Percentiles rank a stretch among this genome's conserved stretches.
These are phyloP conservation scores for Trachelus troglodyta DNA, from an alignment of 2,888 invertebrate species.

Conservation along the genomic window DNA sequence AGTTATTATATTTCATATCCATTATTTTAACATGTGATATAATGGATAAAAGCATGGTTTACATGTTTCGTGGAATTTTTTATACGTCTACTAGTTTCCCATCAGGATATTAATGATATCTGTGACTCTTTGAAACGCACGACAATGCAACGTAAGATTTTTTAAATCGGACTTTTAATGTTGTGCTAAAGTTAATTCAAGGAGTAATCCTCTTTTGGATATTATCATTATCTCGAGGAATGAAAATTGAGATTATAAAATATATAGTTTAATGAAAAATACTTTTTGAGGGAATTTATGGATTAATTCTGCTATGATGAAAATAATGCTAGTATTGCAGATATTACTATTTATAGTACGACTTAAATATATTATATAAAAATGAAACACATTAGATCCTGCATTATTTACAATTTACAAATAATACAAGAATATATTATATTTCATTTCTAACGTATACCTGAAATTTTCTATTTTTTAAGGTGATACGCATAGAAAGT, in stretches of 20 bases:
- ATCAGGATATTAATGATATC: not conserved
- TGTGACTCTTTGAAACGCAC: too few relatives aligned
- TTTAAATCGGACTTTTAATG: not conserved
- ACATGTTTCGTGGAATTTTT: not conserved
- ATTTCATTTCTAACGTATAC: not conserved
- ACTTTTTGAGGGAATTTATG: not conserved
- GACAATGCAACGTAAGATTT: not conserved
- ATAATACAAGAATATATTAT: too few relatives aligned
- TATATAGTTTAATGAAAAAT: not conserved
- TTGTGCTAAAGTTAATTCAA: not conserved
- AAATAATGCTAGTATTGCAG: not conserved
- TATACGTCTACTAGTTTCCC: not conserved
- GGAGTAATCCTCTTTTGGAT: not conserved
- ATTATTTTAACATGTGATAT: not conserved
- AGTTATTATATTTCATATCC: not conserved
- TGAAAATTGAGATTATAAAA: not conserved
- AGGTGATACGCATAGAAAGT: not conserved
- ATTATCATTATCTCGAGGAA: not conserved
- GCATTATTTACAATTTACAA: too few relatives aligned
- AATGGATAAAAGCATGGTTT: not conserved
- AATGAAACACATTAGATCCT: too few relatives aligned
- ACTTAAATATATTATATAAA: not conserved
- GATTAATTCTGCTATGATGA: not conserved
- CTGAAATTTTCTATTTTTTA: not conserved
- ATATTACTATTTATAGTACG: not conserved